Evolutionary conservation across 1,140 invertebrate genomes (phyloP), one percentile per base, ranked within the genome.

Genomic region (Oppia nitens): DNA sequence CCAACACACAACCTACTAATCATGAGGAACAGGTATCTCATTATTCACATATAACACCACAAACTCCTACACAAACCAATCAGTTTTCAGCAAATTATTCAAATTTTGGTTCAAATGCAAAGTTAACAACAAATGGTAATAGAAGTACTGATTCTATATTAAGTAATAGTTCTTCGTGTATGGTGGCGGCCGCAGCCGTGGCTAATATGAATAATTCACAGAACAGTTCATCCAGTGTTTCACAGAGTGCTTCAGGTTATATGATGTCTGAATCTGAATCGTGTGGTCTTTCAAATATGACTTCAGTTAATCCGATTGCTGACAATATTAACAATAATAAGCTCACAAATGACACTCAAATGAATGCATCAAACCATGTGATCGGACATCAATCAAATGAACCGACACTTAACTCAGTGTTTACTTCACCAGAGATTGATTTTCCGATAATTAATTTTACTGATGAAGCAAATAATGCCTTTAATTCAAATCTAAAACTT

Each of bases 261-360:
- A 9, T 40, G 32, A 40, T 40, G 6, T 6, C 28, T n/a, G 54
- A 55, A 20, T 9, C 45, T 57, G 25, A 50, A 48, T 20, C 12
- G 4, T 57, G 55, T 50, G n/a, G n/a, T n/a, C 26, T 57, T 14
- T 29, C 55, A 27, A 51, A 28, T 49, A 25, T 57, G n/a, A n/a
- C n/a, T n/a, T n/a, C n/a, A n/a, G 48, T 27, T 14, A n/a, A 24
- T 11, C 20, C 55, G 14, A 48, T 48, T 25, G 11, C 21, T 14
- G 48, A 57, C 28, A 47, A 9, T 21, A 57, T 49, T n/a, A 2
- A 45, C 1, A 21, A 27, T 20, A 29, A 4, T 23, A 32, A 21
- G 9, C 21, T 27, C n/a, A 49, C 26, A 6, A 56, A 48, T 56
- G 23, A 50, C 12, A 3, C 24, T 49, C 45, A 49, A 26, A 4